Evolutionary conservation across 2,888 invertebrate species (phyloP), one percentile per base, ranked within the genome.

Genomic region (Agriopis marginaria): DNA sequence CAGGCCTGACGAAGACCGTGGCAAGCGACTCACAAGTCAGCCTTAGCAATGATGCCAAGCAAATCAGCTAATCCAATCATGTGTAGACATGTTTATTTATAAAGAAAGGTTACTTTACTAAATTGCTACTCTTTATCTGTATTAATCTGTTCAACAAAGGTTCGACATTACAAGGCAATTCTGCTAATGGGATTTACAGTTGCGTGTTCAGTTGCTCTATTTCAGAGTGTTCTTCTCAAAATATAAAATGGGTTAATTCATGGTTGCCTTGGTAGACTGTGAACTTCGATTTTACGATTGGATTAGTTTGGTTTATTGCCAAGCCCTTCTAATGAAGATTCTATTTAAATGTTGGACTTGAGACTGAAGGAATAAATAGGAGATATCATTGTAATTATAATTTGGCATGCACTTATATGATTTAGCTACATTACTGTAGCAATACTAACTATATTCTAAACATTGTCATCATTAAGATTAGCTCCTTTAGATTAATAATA

Each of bases 231-330:
- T 32, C 61, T 68, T 68, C 60, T 39, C 17, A 45, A 45, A 65
- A 64, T n/a, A 61, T 65, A 56, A 68, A 60, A 56, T 69, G 44
- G 56, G 55, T 68, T 61, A 69, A 53, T 70, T 70, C 58, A 49
- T 60, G 32, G 63, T 44, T 64, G 51, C 70, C 44, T 49, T 60
- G 7, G 56, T 53, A 66, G 47, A 50, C 56, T 32, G 32, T 63
- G 32, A 53, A 23, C 50, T 58, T 54, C 61, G 47, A 49, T 61
- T 68, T 67, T 54, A 61, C 45, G 23, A 60, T 47, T 68, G 32
- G 59, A 51, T 59, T 50, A 56, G 63, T 61, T 73, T 77, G 73
- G 72, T 72, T 23, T 66, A 60, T 1, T 71, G 76, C 76, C 76
- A 75, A 71, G 40, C 56, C 59, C 65, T 71, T 74, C 68, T 64